Percentiles rank a stretch among this genome's conserved stretches.
Conservation (phyloP, 2,113 vertebrate genomes). For the Sylvietta virens region DNA sequence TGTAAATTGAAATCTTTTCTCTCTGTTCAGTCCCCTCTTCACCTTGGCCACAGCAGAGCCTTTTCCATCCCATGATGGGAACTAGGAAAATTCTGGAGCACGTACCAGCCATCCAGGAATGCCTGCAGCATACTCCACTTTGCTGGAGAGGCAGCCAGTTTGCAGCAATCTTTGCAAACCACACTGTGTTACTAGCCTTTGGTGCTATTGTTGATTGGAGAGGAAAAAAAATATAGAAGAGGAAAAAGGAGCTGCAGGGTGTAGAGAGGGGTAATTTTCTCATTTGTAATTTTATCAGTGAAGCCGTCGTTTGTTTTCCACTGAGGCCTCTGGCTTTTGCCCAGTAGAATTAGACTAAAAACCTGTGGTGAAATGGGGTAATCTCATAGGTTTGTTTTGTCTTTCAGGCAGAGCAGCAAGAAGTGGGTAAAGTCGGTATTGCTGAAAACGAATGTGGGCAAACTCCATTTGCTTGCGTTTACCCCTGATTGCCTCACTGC, state of each 20-base stretch:
- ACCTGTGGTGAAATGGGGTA: neutral
- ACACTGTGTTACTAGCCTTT: neutral
- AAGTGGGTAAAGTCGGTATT: neutral
- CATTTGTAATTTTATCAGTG: slow-evolving; percentile 25
- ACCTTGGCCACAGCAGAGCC: neutral
- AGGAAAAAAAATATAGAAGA: neutral
- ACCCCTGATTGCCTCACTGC: neutral
- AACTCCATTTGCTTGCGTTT: neutral
- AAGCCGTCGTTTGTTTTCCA: neutral
- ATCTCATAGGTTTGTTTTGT: neutral
- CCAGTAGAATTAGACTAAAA: slow-evolving; percentile 1
- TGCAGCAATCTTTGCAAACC: neutral
- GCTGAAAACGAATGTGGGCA: neutral
- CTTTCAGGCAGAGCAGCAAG: neutral
- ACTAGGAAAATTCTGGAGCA: neutral
- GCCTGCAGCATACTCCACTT: neutral
- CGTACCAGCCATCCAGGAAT: neutral
- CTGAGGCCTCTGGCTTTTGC: neutral
- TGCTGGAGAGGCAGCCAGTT: neutral
- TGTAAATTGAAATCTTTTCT: neutral
- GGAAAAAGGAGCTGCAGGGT: neutral
- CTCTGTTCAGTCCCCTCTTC: neutral
- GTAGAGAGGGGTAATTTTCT: neutral
- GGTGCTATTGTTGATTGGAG: neutral
- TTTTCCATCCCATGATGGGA: neutral